phyloP scores from a whole-genome alignment of 2,113 vertebrate genomes.

The Cinclus mexicanus region DNA sequence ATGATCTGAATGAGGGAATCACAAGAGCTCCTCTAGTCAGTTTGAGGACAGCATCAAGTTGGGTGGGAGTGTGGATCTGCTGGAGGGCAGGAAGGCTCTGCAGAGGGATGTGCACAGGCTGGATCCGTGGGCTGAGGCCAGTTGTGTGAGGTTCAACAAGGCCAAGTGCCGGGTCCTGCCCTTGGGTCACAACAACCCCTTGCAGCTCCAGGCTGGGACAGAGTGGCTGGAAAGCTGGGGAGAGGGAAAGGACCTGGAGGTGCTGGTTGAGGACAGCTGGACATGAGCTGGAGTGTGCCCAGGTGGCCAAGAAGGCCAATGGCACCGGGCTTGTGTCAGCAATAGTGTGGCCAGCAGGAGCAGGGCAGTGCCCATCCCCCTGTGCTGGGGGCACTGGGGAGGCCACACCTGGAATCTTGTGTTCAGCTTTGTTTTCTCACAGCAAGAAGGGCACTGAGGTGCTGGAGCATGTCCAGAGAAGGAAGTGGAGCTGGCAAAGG shows the following conservation, averaged over 20 bases:
- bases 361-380: not conserved
- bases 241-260: not conserved
- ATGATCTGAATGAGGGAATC: not conserved
- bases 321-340: not conserved
- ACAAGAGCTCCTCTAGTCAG: not conserved
- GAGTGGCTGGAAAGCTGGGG: not conserved
- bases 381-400: not conserved
- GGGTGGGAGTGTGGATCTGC: not conserved
- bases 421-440: not conserved
- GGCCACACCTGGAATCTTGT: too few species aligned
- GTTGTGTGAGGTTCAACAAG: rapidly evolving
- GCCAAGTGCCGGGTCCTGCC: not conserved
- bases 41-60: rapidly evolving
- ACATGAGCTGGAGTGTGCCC: too few species aligned
- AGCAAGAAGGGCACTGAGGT: not conserved
- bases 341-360: not conserved
- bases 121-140: not conserved
- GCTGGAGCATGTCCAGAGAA: not conserved
- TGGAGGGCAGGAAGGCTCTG: not conserved
- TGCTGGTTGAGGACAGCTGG: too few species aligned
- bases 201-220: not conserved
- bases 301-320: not conserved
- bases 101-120: not conserved
- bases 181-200: not conserved
- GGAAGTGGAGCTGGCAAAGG: not conserved